These are phyloP conservation scores for Chelidonichthys spinosus DNA, from an alignment of 2,797 vertebrate species.

Conservation along the genomic window DNA sequence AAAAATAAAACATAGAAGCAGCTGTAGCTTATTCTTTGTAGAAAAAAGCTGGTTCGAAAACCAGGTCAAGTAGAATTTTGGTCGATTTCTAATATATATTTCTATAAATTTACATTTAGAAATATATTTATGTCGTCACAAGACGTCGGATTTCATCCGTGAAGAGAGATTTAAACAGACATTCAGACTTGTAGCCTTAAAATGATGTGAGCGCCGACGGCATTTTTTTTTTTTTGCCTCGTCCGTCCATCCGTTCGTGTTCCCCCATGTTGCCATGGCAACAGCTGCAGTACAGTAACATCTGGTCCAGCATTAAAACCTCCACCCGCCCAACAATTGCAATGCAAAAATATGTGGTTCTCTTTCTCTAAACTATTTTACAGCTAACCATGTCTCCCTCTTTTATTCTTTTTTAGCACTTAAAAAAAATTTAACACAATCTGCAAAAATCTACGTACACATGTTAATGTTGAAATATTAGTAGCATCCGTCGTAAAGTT, in stretches of 20 bases:
- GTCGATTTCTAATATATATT: constrained; percentile 44
- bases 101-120: constrained; percentile 6
- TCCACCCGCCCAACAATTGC: constrained; percentile 54
- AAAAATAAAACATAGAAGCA: constrained; percentile 62
- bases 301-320: constrained; percentile 64
- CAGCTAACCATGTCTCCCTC: constrained; percentile 58
- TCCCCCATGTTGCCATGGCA: background rate
- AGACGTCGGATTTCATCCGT: constrained; percentile 21
- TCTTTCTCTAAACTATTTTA: constrained; percentile 79
- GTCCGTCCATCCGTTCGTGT: constrained; percentile 29
- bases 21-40: constrained; percentile 73
- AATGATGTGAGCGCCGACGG: constrained; percentile 48
- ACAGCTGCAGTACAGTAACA: constrained; percentile 56
- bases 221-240: constrained; percentile 7
- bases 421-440: no score
- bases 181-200: constrained; percentile 65
- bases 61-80: constrained; percentile 75
- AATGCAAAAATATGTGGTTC: constrained; percentile 82
- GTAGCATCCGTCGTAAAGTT: constrained; percentile 73
- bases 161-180: constrained; percentile 49
- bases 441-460: constrained; percentile 54
- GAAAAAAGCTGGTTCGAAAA: constrained; percentile 58
- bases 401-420: constrained; percentile 29
- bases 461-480: constrained; percentile 75
- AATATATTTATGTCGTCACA: constrained; percentile 23